These are phyloP conservation scores for Nothobranchius kuhntae DNA, from an alignment of 2,113 vertebrate species.

Conservation along the genomic window DNA sequence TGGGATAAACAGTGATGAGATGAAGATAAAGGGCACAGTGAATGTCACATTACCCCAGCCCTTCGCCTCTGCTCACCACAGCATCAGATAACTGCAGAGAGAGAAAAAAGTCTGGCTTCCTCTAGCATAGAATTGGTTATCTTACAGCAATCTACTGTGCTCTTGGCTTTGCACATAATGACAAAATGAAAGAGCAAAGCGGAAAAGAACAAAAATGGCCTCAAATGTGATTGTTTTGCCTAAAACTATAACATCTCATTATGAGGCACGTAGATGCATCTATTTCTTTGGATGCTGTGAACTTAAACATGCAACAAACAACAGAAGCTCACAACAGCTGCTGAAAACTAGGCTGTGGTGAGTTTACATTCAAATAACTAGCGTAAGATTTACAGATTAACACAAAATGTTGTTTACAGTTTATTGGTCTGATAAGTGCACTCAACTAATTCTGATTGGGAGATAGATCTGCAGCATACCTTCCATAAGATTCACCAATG, in stretches of 20 bases:
- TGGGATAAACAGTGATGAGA: constrained; percentile 84
- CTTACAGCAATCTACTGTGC: constrained; percentile 81
- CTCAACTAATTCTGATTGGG: neutral
- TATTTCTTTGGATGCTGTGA: constrained; percentile 45
- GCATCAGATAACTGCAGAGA: constrained; percentile 86
- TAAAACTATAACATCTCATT: constrained; percentile 69
- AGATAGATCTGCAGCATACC: neutral
- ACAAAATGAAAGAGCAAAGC: constrained; percentile 51
- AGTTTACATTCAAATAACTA: constrained; percentile 11
- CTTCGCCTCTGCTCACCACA: constrained; percentile 83
- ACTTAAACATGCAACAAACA: constrained; percentile 3
- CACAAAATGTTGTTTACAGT: neutral
- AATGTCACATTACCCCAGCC: constrained; percentile 81
- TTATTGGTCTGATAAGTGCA: neutral
- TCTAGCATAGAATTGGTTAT: constrained; percentile 88
- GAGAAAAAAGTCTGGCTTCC: constrained; percentile 79
- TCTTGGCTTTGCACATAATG: constrained; percentile 66
- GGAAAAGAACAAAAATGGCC: constrained; percentile 45
- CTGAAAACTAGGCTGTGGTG: constrained; percentile 1
- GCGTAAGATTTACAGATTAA: too few species aligned
- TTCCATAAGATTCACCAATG: too few species aligned
- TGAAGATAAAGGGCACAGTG: constrained; percentile 82
- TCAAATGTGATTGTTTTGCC: constrained; percentile 74
- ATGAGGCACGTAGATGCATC: constrained; percentile 46
- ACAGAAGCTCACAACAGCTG: neutral